Conservation (phyloP, 2,113 vertebrate species). For the Crocuta crocuta region DNA sequence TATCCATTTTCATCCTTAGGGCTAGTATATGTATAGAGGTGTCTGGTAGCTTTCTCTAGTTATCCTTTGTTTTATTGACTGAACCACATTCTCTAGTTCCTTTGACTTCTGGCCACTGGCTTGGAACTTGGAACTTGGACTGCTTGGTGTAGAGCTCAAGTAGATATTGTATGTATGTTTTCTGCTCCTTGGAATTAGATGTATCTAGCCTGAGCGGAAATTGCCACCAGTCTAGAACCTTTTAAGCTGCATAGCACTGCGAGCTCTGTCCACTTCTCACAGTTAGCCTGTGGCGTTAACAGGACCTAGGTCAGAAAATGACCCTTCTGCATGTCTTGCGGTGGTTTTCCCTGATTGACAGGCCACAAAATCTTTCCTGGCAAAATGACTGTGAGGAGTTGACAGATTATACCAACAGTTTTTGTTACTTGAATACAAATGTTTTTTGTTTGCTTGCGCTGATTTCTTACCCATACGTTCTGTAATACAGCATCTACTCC, state of each 20-base stretch:
- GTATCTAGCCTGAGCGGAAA: conserved; percentile 14
- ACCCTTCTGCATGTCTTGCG: background rate
- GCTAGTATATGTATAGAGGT: background rate
- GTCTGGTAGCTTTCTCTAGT: conserved; percentile 18
- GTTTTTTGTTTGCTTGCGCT: conserved; percentile 24
- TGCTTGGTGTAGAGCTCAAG: conserved; percentile 27
- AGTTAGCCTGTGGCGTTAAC: background rate
- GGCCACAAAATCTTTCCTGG: background rate
- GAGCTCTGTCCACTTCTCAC: background rate
- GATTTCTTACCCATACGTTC: conserved; percentile 10
- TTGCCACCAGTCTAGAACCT: background rate
- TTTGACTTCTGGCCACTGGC: background rate
- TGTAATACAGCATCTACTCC: background rate
- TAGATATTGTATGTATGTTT: conserved; percentile 17
- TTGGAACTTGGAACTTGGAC: conserved; percentile 10
- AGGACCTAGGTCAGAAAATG: conserved; percentile 32
- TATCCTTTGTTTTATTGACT: conserved; percentile 31
- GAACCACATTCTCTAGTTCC: conserved; percentile 5
- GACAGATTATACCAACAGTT: conserved; percentile 5
- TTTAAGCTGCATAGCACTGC: background rate
- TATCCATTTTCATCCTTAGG: conserved; percentile 34
- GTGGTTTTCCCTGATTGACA: conserved; percentile 31
- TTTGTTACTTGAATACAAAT: conserved; percentile 46
- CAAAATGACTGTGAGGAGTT: conserved; percentile 21
- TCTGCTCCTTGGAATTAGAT: background rate